A percentile compares a stretch with the other conserved stretches of the same genome.
Conservation (phyloP, 2,888 invertebrate species). For the Pachliopta kotzebuea region DNA sequence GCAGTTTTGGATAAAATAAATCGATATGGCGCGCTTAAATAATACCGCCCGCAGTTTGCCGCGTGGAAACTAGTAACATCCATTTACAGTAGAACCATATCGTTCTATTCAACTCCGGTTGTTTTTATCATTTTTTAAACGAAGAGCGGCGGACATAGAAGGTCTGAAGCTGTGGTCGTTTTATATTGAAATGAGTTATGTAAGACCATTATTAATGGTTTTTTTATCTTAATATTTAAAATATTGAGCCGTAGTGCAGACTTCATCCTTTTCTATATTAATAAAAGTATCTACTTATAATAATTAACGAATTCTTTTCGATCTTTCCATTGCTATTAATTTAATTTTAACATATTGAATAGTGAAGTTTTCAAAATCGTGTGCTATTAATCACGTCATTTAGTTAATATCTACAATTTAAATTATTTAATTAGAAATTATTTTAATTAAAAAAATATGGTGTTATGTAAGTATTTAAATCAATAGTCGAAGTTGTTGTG, state of each 20-base stretch:
- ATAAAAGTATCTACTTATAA: conserved; percentile 19
- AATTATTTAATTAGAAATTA: background rate
- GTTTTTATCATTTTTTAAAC: conserved; percentile 38
- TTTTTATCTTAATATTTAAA: conserved; percentile 55
- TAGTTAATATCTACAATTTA: conserved; percentile 17
- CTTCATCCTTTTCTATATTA: conserved; percentile 41
- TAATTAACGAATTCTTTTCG: conserved; percentile 22
- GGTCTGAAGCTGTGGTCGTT: conserved; percentile 41
- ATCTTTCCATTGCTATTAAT: conserved; percentile 10
- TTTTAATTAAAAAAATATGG: background rate
- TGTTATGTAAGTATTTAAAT: background rate
- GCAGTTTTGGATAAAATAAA: conserved; percentile 75
- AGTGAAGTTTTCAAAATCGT: conserved; percentile 12
- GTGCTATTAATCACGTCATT: conserved; percentile 8
- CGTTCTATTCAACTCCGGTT: conserved; percentile 44
- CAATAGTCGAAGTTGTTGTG: conserved; percentile 4
- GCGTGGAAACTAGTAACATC: conserved; percentile 47
- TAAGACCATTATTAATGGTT: conserved; percentile 54
- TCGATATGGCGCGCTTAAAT: conserved; percentile 71
- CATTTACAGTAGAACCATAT: conserved; percentile 52
- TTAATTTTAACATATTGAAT: conserved; percentile 11
- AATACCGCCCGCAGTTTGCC: conserved; percentile 71
- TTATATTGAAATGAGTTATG: conserved; percentile 51
- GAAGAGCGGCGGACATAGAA: conserved; percentile 34
- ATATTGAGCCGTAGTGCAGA: conserved; percentile 51